Base-by-base conservation (phyloP, 2,888 invertebrate species). In the Incurvaria masculella region DNA sequence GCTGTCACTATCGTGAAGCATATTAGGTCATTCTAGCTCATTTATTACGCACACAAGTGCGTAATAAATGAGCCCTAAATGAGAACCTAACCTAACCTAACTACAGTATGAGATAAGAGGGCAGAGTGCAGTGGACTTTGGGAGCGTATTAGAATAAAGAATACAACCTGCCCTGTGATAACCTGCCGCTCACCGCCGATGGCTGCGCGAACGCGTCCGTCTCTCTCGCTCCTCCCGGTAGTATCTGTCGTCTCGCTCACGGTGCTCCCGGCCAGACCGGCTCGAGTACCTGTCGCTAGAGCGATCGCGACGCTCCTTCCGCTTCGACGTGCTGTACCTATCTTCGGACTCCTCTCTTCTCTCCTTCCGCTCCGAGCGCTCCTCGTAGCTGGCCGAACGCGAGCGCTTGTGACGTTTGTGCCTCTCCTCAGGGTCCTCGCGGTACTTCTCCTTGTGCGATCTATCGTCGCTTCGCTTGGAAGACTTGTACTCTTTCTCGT, bases 181-280 rank as follows among this genome's bases (percentile, higher is more conserved):
- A 73, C 73, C 74, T 72, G 68, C 56, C 57, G 68, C 64, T 76
- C 75, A 76, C 58, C 76, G 73, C 51, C 76, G 74, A 50, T 70
- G 71, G 62, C 69, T 69, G 61, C 71, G 67, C 51, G 68, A 65
- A 38, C 72, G 65, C 47, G 27, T n/a, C 3, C 71, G 62, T 53
- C 70, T 61, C 56, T 68, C 69, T 63, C 71, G 74, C 73, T 75
- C 72, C 73, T 69, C 72, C 68, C 75, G 72, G 60, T 67, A 60
- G 59, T 60, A 59, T 4, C 27, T 61, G n/a, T 54, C 54, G 41
- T 52, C 51, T 40, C 47, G 40, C 45, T 52, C 49, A 39, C 51
- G 47, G 33, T 54, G 33, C 33, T 44, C 49, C 48, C 45, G 38
- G 46, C 26, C 26, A 47, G 50, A 48, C 49, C 50, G 21, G 41